Evolutionary conservation across 2,797 vertebrate genomes (phyloP).

Genomic region (Acanthopagrus latus): DNA sequence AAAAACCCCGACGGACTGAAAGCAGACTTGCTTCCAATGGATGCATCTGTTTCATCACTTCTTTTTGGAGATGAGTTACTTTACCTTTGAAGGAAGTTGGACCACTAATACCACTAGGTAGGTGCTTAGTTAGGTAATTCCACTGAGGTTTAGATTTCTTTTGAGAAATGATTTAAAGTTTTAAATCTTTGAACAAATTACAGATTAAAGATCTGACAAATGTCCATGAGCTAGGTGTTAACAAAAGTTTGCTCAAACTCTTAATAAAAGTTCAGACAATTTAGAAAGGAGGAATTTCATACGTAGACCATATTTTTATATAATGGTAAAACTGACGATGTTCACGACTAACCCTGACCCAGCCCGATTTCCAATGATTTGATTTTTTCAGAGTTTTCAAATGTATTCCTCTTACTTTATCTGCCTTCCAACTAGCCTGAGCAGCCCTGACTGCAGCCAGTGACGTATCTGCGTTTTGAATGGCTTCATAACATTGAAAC

Average conservation of each 20-base stretch:
- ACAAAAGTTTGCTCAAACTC: background rate
- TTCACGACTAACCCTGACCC: too few relatives aligned
- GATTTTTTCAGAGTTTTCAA: too few relatives aligned
- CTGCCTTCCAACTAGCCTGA: too few relatives aligned
- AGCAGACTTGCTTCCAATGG: constrained; percentile 8
- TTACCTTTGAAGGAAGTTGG: constrained; percentile 9
- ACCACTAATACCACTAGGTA: background rate
- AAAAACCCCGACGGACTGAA: constrained; percentile 14
- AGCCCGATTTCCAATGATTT: too few relatives aligned
- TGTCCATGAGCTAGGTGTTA: background rate
- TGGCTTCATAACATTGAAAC: background rate
- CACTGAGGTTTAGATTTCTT: background rate
- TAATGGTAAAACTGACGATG: too few relatives aligned
- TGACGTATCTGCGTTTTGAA: background rate
- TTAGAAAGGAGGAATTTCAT: background rate
- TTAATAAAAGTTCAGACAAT: background rate
- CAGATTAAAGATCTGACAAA: background rate
- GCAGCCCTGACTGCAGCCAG: too few relatives aligned
- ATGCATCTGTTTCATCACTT: background rate
- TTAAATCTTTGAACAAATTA: background rate
- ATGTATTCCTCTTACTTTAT: too few relatives aligned
- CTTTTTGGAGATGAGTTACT: background rate
- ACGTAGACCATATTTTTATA: background rate
- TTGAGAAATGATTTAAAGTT: background rate
- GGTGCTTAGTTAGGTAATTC: background rate